A percentile compares a stretch with the other conserved stretches of the same genome.
These are phyloP conservation scores for Drosophila repleta DNA, from an alignment of 1,140 invertebrate species.

Conservation along the genomic window DNA sequence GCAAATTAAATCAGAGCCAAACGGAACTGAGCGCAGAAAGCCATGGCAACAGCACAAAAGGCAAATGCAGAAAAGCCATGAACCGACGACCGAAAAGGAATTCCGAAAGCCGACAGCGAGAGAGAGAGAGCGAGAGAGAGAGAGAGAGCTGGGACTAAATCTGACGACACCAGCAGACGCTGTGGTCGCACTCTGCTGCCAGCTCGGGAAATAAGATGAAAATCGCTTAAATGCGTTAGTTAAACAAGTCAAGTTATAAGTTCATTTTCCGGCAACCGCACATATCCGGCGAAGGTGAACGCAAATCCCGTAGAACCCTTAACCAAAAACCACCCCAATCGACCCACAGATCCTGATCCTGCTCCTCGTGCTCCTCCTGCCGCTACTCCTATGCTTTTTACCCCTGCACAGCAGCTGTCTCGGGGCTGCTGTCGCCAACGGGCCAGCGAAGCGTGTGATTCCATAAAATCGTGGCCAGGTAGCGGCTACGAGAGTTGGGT, in stretches of 20 bases:
- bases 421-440: constrained; percentile 45
- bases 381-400: background rate
- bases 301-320: constrained; percentile 25
- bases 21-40: constrained; percentile 25
- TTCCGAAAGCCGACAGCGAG: too few species aligned
- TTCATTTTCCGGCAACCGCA: constrained; percentile 79
- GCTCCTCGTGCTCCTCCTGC: background rate
- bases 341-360: background rate
- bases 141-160: background rate
- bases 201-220: constrained; percentile 50
- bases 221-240: constrained; percentile 81
- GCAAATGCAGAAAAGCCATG: background rate
- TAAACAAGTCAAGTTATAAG: constrained; percentile 82
- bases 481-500: background rate
- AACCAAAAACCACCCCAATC: background rate
- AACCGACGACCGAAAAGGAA: constrained; percentile 1
- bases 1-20: constrained; percentile 71
- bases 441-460: constrained; percentile 71
- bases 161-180: constrained; percentile 1
- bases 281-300: constrained; percentile 72
- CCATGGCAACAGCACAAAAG: constrained; percentile 10
- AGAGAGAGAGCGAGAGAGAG: too few species aligned
- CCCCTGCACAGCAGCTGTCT: background rate
- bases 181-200: constrained; percentile 15
- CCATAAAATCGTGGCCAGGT: constrained; percentile 67